Evolutionary conservation across 2,888 invertebrate species (phyloP), one percentile per base, ranked within the genome.

Genomic region (Herminia tarsipennalis): DNA sequence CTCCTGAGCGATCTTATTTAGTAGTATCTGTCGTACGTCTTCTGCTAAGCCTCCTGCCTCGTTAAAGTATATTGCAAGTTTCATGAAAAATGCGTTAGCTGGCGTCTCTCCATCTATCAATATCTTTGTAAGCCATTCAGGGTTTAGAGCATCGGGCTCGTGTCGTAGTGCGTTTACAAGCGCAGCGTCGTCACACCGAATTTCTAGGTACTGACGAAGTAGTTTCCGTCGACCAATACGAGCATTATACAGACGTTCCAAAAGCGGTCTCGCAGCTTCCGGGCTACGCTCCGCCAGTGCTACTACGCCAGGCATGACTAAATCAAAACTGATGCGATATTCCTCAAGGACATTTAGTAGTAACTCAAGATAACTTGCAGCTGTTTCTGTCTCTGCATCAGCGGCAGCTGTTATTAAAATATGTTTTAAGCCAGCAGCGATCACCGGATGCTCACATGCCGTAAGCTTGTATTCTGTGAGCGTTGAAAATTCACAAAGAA

Each of bases 81-180:
- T 75, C 1, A 63, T 64, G 0, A 81, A 40, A 50, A 83, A 88
- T 2, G 44, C 38, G 17, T 83, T 70, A 33, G 58, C 69, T 18
- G 53, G 44, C 1, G 72, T 44, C 10, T 64, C 47, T 13, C 24
- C 17, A 1, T 40, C 29, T 1, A 62, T 36, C 5, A 78, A 21
- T 21, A 56, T 27, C 4, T 36, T 22, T 10, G 36, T 10, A 9
- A 43, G 5, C 42, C 36, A 36, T 6, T 43, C 30, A 6, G 5
- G 1, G 0, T 14, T 13, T 1, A 83, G 56, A 1, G 76, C 42
- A 3, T 53, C 37, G 1, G 59, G 39, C 20, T 81, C 72, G 38
- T 85, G 82, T 21, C 72, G 75, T 8, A 86, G 50, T 2, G 69
- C 78, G 50, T 85, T 86, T 2, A 79, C 6, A 28, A 76, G 84